Evolutionary conservation across 2,797 vertebrate genomes (phyloP).

Genomic region (Sebastes nivosus): DNA sequence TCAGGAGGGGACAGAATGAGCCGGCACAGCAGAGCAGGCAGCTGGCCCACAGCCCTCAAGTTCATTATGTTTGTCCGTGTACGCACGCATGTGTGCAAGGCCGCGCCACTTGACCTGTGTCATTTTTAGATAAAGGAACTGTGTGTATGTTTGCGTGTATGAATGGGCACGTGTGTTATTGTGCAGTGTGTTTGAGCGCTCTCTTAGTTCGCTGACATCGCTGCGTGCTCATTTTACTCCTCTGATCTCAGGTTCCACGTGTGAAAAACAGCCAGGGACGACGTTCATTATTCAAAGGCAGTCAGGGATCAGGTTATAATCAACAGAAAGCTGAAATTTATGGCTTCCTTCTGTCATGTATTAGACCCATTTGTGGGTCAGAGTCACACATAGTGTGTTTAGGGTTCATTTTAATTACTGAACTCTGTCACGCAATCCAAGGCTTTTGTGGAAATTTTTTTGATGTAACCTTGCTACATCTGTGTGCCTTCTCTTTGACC

Average conservation of each 20-base stretch:
- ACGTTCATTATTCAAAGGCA: slow-evolving; percentile 87
- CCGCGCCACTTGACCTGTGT: slow-evolving; percentile 52
- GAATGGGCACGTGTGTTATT: slow-evolving; percentile 33
- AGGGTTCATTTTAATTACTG: slow-evolving; percentile 13
- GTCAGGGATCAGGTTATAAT: slow-evolving; percentile 84
- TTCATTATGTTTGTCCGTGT: slow-evolving; percentile 25
- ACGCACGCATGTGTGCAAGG: slow-evolving; percentile 15
- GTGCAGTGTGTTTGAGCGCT: neutral
- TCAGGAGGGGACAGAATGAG: slow-evolving; percentile 56
- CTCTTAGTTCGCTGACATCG: slow-evolving; percentile 60
- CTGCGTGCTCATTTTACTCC: slow-evolving; percentile 80
- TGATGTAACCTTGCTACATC: neutral
- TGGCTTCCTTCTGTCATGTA: slow-evolving; percentile 56
- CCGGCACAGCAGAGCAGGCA: slow-evolving; percentile 62
- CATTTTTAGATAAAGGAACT: slow-evolving; percentile 44
- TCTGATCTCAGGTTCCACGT: slow-evolving; percentile 84
- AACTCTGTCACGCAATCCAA: slow-evolving; percentile 10
- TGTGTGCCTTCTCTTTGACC: slow-evolving; percentile 15
- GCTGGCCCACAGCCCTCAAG: slow-evolving; percentile 57
- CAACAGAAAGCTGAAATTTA: slow-evolving; percentile 78
- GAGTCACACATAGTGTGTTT: slow-evolving; percentile 15
- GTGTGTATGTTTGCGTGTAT: slow-evolving; percentile 20
- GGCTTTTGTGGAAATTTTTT: neutral
- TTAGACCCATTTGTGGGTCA: slow-evolving; percentile 32
- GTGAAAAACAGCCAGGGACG: slow-evolving; percentile 81